Percentiles rank a stretch among this genome's conserved stretches.
phyloP scores from a whole-genome alignment of 2,113 vertebrate species.

The Zapornia atra region DNA sequence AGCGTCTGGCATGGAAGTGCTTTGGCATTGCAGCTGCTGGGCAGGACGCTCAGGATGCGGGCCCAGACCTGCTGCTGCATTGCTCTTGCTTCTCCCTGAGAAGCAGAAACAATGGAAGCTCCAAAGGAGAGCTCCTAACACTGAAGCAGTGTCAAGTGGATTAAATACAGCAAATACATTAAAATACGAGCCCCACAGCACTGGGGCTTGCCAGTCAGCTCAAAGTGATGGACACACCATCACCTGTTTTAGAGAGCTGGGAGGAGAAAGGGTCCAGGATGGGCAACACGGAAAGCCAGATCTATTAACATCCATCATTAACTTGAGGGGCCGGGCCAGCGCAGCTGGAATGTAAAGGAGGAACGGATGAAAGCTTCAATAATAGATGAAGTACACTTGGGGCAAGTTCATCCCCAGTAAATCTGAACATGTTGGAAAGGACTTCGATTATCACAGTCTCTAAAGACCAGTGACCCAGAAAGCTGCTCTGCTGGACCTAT shows the following conservation, averaged over 20 bases:
- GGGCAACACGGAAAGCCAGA: background rate
- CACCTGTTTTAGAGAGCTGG: accelerated
- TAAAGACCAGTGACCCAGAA: background rate
- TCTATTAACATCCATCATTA: background rate
- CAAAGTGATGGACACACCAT: background rate
- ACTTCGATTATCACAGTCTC: background rate
- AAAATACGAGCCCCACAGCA: background rate
- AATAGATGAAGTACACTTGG: background rate
- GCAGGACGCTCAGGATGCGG: accelerated
- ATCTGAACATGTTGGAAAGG: background rate
- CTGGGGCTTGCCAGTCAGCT: background rate
- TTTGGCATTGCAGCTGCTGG: background rate
- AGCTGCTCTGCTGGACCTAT: background rate
- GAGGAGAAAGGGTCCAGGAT: background rate
- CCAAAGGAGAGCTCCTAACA: background rate
- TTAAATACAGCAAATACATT: background rate
- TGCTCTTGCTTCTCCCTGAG: background rate
- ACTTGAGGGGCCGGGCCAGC: background rate
- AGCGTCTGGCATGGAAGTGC: background rate
- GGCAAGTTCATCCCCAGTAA: background rate
- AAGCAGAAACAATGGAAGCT: background rate
- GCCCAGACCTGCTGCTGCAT: background rate
- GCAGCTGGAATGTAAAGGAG: background rate
- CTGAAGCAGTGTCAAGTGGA: background rate
- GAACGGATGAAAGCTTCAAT: background rate